These are phyloP conservation scores for Onychostruthus taczanowskii DNA, from an alignment of 2,113 vertebrate genomes.

Conservation along the genomic window DNA sequence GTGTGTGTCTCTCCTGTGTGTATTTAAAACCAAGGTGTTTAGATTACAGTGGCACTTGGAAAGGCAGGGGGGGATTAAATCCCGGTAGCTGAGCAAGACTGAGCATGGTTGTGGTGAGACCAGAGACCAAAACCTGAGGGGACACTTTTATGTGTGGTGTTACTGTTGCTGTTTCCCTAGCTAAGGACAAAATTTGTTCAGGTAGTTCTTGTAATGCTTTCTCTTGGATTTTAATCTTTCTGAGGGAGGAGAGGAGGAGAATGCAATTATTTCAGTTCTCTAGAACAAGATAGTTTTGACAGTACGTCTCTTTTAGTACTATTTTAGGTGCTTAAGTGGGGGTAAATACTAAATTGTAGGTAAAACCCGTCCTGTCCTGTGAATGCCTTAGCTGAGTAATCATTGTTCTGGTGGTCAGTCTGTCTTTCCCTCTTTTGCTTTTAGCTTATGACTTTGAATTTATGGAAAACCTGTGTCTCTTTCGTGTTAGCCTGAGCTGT, in stretches of 20 bases:
- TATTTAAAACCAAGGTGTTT: background rate
- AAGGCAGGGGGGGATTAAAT: background rate
- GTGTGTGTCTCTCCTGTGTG: rapidly evolving
- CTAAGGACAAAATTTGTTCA: background rate
- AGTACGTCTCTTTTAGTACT: background rate
- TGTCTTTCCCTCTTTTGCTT: background rate
- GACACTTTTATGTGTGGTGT: background rate
- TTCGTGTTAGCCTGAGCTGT: background rate
- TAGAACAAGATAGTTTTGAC: background rate
- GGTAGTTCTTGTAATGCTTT: background rate
- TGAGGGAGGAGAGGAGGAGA: background rate
- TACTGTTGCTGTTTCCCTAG: background rate
- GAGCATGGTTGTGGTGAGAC: background rate
- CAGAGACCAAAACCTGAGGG: background rate
- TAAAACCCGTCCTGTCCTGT: background rate
- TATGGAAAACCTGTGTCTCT: background rate
- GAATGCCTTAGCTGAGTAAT: background rate
- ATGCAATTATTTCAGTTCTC: background rate
- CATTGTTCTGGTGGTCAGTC: background rate
- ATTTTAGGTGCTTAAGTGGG: background rate
- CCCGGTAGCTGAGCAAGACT: background rate
- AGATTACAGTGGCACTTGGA: background rate
- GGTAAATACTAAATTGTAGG: background rate
- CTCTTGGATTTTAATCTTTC: background rate
- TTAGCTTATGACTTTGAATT: background rate